Base-by-base conservation (phyloP, 1,140 invertebrate genomes). In the Sarcophaga peregrina region DNA sequence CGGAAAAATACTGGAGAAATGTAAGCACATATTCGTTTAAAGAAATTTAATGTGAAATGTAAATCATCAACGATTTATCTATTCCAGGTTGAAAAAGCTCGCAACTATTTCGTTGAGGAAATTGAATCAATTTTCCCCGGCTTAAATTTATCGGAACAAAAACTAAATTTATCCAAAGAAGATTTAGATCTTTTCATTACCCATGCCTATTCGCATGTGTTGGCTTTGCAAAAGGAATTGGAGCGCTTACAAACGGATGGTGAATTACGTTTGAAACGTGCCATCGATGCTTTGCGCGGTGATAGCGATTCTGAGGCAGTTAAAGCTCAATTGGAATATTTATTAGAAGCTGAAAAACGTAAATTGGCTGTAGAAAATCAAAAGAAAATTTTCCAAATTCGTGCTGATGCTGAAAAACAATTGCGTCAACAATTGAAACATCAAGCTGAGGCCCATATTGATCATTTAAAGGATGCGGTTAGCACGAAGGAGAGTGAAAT, bases 371-470 rank as follows among this genome's bases (percentile, higher is more conserved):
- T 91, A 48, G 91, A 93, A 80, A 93, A 91, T 87, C 92, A 93
- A 80, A 93, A 92, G 85, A 92, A 92, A 87, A 92, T 91, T 58
- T 86, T 90, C 81, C 85, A 89, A 82, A 92, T 95, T 62, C 91
- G 92, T 83, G 93, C 94, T 84, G 92, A 93, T 54, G 93, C 94
- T 85, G 95, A 97, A 87, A 90, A 92, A 72, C 95, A 97, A 85
- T 90, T 98, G 47, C 92, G 95, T n/a, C 90, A 92, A 68, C 94
- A 97, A 87, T 87, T 98, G 73, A 94, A 95, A 86, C 91, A 95
- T 54, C 96, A 97, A 86, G 93, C 95, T 8, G 95, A 96, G 85
- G 94, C 96, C 10, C 96, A 98, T 90, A 92, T 93, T 48, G 96
- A 97, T 90, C 96, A 98, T 89, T 90, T 98, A 75, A 92, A 93